Conservation (phyloP, 2,888 invertebrate genomes). For the Portevinia maculata region DNA sequence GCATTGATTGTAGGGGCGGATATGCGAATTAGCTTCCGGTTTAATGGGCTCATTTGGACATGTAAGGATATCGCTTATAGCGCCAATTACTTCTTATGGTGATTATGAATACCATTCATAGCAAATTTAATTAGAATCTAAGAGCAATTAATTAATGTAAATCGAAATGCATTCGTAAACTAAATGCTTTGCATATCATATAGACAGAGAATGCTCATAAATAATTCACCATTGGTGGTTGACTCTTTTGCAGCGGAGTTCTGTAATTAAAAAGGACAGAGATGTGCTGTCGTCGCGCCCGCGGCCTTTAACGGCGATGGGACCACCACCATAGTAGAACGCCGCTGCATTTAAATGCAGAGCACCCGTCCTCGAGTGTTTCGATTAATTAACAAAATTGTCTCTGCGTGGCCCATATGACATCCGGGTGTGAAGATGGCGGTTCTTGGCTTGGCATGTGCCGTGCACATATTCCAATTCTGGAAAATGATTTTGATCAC, state of each 20-base stretch:
- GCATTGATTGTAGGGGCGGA: conserved; percentile 8
- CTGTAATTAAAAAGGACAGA: conserved; percentile 66
- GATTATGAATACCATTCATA: background rate
- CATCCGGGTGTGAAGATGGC: conserved; percentile 62
- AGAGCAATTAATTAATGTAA: conserved; percentile 63
- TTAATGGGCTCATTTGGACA: conserved; percentile 54
- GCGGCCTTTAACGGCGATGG: conserved; percentile 24
- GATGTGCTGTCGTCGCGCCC: conserved; percentile 52
- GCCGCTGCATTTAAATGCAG: conserved; percentile 58
- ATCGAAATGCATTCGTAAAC: conserved; percentile 63
- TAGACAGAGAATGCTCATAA: conserved; percentile 56
- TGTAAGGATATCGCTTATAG: conserved; percentile 47
- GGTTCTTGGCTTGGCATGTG: conserved; percentile 70
- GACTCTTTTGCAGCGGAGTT: conserved; percentile 21
- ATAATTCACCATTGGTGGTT: conserved; percentile 67
- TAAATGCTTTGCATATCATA: conserved; percentile 59
- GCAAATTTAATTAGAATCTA: conserved; percentile 54
- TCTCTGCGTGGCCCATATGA: conserved; percentile 67
- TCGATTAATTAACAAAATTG: conserved; percentile 72
- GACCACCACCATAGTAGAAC: conserved; percentile 56
- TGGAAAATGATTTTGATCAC: conserved; percentile 29
- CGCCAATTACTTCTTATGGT: conserved; percentile 8
- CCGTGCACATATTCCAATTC: conserved; percentile 35
- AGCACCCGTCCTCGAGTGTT: conserved; percentile 65
- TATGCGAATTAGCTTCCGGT: conserved; percentile 43